These are phyloP conservation scores for Diarsia brunnea DNA, from an alignment of 2,888 invertebrate species.

Conservation along the genomic window DNA sequence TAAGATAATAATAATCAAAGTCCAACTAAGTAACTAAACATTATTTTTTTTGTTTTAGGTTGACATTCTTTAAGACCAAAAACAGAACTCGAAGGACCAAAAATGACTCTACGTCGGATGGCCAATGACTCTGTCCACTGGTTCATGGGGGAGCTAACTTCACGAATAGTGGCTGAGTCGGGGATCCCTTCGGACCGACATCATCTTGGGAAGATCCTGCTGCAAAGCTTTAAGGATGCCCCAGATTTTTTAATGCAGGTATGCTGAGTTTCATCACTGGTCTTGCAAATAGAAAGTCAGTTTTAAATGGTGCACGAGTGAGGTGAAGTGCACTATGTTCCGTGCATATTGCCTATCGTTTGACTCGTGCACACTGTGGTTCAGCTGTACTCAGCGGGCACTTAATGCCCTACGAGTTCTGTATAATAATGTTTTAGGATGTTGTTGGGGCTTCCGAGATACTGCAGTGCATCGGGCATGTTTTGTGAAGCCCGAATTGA, in stretches of 20 bases:
- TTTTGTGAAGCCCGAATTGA: too few species aligned
- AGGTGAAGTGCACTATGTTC: too few species aligned
- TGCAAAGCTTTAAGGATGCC: constrained; percentile 77
- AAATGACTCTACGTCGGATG: constrained; percentile 54
- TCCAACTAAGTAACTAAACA: neutral
- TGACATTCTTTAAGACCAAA: neutral
- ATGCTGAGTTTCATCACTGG: neutral
- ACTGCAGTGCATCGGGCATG: too few species aligned
- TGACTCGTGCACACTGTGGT: too few species aligned
- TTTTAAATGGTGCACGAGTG: too few species aligned
- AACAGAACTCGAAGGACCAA: constrained; percentile 22
- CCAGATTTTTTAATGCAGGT: constrained; percentile 78
- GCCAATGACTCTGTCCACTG: constrained; percentile 76
- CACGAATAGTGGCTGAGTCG: constrained; percentile 75
- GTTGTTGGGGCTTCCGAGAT: too few species aligned
- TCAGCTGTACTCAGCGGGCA: too few species aligned
- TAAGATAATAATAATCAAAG: neutral
- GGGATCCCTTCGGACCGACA: constrained; percentile 75
- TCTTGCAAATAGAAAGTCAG: neutral
- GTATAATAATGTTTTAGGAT: too few species aligned
- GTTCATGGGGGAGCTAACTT: constrained; percentile 76
- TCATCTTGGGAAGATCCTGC: constrained; percentile 80
- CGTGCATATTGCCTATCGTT: too few species aligned
- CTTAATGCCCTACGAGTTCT: too few species aligned
- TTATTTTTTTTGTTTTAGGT: constrained; percentile 25